These are phyloP conservation scores for Eulithis prunata DNA, from an alignment of 2,888 invertebrate species.

Conservation along the genomic window DNA sequence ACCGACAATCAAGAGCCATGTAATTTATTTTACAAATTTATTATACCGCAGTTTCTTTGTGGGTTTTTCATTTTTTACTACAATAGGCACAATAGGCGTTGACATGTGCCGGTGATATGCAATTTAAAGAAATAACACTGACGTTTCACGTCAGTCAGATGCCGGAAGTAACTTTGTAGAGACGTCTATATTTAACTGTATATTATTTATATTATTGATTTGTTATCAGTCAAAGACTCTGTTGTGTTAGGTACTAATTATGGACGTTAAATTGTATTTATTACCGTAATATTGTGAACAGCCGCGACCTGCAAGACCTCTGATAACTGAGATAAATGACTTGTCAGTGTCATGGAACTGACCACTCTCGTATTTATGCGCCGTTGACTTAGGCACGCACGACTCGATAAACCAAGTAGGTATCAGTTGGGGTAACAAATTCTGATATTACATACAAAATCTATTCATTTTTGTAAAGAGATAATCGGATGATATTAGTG, in stretches of 20 bases:
- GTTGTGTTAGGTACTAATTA: constrained; percentile 70
- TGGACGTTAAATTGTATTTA: constrained; percentile 81
- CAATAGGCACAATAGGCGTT: constrained; percentile 76
- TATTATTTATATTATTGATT: constrained; percentile 59
- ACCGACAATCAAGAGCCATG: constrained; percentile 74
- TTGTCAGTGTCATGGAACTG: constrained; percentile 75
- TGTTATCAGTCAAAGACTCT: constrained; percentile 80
- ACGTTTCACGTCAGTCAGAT: constrained; percentile 60
- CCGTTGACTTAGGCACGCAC: constrained; percentile 51
- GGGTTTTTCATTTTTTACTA: constrained; percentile 61
- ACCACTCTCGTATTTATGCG: constrained; percentile 67
- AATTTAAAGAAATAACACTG: constrained; percentile 66
- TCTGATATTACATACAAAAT: constrained; percentile 52
- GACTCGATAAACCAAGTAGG: constrained; percentile 34
- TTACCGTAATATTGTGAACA: constrained; percentile 66
- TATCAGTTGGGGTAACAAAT: constrained; percentile 27
- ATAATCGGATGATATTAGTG: constrained; percentile 52
- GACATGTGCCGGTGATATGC: constrained; percentile 75
- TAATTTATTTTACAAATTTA: constrained; percentile 79
- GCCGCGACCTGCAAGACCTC: constrained; percentile 63
- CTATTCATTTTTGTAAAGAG: constrained; percentile 51
- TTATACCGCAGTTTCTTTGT: constrained; percentile 75
- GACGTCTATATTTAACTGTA: constrained; percentile 71
- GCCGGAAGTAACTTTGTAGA: constrained; percentile 72
- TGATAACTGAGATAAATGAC: constrained; percentile 65